Evolutionary conservation across 2,797 vertebrate genomes (phyloP), one percentile per base, ranked within the genome.

Genomic region (Tapirus indicus): DNA sequence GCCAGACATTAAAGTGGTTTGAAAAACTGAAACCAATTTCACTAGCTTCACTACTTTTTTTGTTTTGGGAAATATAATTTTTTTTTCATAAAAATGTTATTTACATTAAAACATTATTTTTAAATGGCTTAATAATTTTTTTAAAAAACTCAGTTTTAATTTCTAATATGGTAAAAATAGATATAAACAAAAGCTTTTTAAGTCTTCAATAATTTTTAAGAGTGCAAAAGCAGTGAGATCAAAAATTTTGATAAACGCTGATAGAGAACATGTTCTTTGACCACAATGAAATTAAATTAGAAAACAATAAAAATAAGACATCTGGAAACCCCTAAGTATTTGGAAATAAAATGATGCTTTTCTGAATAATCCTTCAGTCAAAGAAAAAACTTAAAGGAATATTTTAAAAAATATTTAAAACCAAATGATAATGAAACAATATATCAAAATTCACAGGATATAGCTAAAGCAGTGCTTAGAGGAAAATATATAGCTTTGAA

Each of bases 311-410:
- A 92, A 78, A 74, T 21, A 89, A 66, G 29, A 69, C 27, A 75
- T 29, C 1, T 72, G 91, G 32, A 88, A 84, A 80, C 4, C 7
- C 23, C 23, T 49, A 88, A 64, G 23, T 78, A 80, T 91, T 88
- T 90, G 52, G 58, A 96, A 66, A 95, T 84, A 79, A 95, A 90
- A 90, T 10, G 56, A 75, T 5, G 11, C 11, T 87, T 23, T 71
- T 83, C 38, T 47, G 47, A 93, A 78, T 44, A 88, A 89, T 27
- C n/a, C 18, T 72, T 60, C 3, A 20, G 62, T 71, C 72, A 78
- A 88, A 86, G 60, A 82, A 38, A 7, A 71, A 84, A 83, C 5
- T 16, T 75, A 79, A 90, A 68, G 25, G 32, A 52, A 86, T 38
- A 87, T 71, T 32, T 91, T 72, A 0, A 41, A 62, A 56, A 94